A percentile compares a stretch with the other conserved stretches of the same genome.
phyloP scores from a whole-genome alignment of 2,888 invertebrate genomes.

The Xylocampa areola region DNA sequence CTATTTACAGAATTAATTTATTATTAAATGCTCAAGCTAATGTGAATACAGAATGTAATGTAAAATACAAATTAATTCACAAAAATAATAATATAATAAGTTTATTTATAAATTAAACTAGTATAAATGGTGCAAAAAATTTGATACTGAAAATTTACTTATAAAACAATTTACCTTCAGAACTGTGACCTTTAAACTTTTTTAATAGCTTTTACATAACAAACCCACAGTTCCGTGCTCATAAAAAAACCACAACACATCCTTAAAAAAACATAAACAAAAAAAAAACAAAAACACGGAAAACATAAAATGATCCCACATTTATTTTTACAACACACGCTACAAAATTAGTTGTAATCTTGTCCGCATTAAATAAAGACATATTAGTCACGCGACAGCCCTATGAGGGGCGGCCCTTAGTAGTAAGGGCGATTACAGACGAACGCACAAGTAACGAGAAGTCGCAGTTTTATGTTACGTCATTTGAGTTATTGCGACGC shows the following conservation, averaged over 20 bases:
- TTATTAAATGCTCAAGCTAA: too few species aligned
- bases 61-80: too few species aligned
- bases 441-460: slow-evolving; percentile 40
- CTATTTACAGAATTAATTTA: too few species aligned
- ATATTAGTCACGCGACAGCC: slow-evolving; percentile 77
- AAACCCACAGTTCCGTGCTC: neutral
- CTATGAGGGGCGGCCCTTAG: slow-evolving; percentile 60
- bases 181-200: neutral
- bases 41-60: too few species aligned
- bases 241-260: slow-evolving; percentile 9
- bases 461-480: slow-evolving; percentile 45
- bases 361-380: slow-evolving; percentile 70
- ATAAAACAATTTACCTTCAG: too few species aligned
- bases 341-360: slow-evolving; percentile 67
- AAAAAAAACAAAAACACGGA: slow-evolving; percentile 12
- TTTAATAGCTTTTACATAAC: neutral
- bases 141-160: too few species aligned
- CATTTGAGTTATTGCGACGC: slow-evolving; percentile 49
- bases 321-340: slow-evolving; percentile 62
- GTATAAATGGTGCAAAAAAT: too few species aligned
- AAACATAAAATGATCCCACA: slow-evolving; percentile 44
- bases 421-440: slow-evolving; percentile 45
- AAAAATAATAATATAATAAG: too few species aligned
- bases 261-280: slow-evolving; percentile 15
- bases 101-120: too few species aligned